These are phyloP conservation scores for Triplophysa siluroides DNA, from an alignment of 2,113 vertebrate genomes.

Conservation along the genomic window DNA sequence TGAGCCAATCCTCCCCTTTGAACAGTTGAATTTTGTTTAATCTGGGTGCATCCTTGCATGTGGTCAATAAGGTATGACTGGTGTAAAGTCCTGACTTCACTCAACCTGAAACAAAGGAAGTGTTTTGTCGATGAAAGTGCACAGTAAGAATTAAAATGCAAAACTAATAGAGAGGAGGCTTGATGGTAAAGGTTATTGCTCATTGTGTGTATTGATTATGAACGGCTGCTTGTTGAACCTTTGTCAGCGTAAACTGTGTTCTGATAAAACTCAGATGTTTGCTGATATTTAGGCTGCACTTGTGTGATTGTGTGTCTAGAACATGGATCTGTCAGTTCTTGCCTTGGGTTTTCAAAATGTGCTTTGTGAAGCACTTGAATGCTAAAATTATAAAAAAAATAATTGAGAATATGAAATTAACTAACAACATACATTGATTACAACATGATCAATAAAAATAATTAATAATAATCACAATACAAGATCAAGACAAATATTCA, in stretches of 20 bases:
- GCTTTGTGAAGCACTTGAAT: too few species aligned
- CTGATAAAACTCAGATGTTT: background rate
- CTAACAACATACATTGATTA: too few species aligned
- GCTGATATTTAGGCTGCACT: background rate
- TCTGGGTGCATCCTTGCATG: background rate
- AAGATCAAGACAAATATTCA: too few species aligned
- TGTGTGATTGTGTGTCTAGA: background rate
- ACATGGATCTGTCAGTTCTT: background rate
- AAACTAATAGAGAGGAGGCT: slow-evolving; percentile 19
- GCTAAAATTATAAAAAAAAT: too few species aligned
- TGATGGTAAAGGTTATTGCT: slow-evolving; percentile 32
- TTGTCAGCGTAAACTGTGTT: background rate
- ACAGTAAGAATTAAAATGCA: slow-evolving; percentile 4
- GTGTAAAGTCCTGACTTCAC: slow-evolving; percentile 1
- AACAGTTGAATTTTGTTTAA: too few species aligned
- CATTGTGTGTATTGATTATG: slow-evolving; percentile 33
- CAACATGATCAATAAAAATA: too few species aligned
- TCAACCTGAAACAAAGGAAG: background rate
- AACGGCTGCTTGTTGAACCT: background rate
- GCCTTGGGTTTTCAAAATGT: background rate
- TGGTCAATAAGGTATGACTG: slow-evolving; percentile 4
- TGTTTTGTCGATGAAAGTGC: slow-evolving; percentile 22
- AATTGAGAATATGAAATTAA: too few species aligned
- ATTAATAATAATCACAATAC: too few species aligned
- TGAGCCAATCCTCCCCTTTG: too few species aligned